These are phyloP conservation scores for Phodopus roborovskii DNA, from an alignment of 2,113 vertebrate genomes.

Conservation along the genomic window DNA sequence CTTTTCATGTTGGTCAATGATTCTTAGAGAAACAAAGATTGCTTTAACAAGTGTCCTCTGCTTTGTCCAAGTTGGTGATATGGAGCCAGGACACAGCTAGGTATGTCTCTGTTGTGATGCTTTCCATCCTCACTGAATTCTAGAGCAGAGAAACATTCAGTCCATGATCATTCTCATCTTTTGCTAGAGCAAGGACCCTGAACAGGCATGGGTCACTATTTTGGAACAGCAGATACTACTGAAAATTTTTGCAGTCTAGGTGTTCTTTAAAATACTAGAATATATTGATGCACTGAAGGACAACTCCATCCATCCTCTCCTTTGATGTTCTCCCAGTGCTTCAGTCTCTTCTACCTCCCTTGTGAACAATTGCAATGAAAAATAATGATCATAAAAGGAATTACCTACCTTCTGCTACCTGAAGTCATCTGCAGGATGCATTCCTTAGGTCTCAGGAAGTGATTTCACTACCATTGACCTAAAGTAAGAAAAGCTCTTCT, in stretches of 20 bases:
- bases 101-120: background rate
- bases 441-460: conserved; percentile 1
- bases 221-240: background rate
- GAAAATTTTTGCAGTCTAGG: background rate
- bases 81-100: background rate
- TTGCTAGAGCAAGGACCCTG: background rate
- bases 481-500: background rate
- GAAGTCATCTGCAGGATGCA: background rate
- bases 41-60: background rate
- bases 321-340: background rate
- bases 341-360: background rate
- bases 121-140: background rate
- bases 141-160: background rate
- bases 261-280: background rate
- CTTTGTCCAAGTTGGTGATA: background rate
- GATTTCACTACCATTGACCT: background rate
- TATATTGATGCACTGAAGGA: background rate
- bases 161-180: background rate
- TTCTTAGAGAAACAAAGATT: conserved; percentile 29
- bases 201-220: background rate
- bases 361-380: conserved; percentile 27
- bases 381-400: conserved; percentile 29
- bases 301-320: background rate
- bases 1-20: background rate
- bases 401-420: background rate